A percentile compares a stretch with the other conserved stretches of the same genome.
These are phyloP conservation scores for Centruroides vittatus DNA, from an alignment of 1,140 invertebrate species.

Conservation along the genomic window DNA sequence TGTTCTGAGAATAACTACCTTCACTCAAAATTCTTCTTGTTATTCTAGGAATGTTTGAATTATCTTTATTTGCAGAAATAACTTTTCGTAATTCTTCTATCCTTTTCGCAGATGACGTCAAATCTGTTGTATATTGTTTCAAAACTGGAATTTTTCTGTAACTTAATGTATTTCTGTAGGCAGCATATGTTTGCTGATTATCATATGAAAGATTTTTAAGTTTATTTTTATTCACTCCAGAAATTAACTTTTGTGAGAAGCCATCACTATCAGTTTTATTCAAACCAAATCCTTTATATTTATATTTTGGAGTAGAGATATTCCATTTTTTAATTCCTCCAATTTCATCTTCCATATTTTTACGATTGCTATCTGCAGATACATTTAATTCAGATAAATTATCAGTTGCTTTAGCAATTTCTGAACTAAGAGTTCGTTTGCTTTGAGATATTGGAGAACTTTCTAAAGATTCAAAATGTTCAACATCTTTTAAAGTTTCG, in stretches of 20 bases:
- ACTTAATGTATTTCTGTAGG: no score
- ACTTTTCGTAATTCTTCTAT: conserved; percentile 9
- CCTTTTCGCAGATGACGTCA: no score
- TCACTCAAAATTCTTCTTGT: conserved; percentile 1
- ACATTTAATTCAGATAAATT: neutral
- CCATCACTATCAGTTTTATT: no score
- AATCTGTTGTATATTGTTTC: no score
- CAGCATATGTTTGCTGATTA: no score
- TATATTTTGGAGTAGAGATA: neutral
- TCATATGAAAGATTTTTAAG: no score
- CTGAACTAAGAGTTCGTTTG: neutral
- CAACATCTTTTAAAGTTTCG: conserved; percentile 11
- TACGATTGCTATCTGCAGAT: neutral
- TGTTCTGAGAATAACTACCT: neutral
- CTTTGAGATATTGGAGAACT: neutral
- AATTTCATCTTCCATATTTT: neutral
- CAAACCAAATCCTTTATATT: no score
- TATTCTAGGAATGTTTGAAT: conserved; percentile 8
- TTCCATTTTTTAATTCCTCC: conserved; percentile 1
- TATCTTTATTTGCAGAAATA: conserved; percentile 3
- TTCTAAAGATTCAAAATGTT: conserved; percentile 9
- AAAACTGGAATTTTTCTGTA: no score
- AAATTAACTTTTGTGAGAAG: no score
- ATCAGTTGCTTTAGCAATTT: neutral
- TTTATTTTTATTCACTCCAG: no score